A percentile compares a stretch with the other conserved stretches of the same genome.
Conservation (phyloP, 2,113 vertebrate genomes). For the Caloenas nicobarica region DNA sequence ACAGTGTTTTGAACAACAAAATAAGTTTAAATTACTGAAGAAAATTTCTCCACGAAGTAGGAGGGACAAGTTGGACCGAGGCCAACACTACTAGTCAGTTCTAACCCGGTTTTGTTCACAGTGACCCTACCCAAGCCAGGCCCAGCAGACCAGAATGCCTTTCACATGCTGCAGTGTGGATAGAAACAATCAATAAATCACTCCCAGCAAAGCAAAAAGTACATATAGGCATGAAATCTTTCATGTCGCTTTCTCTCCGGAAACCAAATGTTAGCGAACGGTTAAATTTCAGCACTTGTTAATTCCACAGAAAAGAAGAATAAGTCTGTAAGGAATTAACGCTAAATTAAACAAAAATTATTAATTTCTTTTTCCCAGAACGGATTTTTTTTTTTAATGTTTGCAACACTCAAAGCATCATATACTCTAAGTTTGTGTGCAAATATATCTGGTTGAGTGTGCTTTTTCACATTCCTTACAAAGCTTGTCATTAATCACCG, state of each 20-base stretch:
- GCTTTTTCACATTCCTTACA: not conserved
- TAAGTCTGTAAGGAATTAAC: not conserved
- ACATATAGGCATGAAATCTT: not conserved
- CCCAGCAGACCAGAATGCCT: not conserved
- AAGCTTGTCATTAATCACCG: not conserved
- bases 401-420: not conserved
- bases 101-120: not conserved
- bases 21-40: not conserved
- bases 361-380: not conserved
- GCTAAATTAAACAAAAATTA: not conserved
- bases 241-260: not conserved
- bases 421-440: not conserved
- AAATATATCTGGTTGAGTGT: accelerated
- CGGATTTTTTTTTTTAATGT: not conserved
- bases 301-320: not conserved
- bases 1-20: not conserved
- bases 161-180: not conserved
- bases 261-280: not conserved
- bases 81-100: not conserved
- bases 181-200: constrained; percentile 10
- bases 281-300: not conserved
- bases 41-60: not conserved
- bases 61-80: not conserved
- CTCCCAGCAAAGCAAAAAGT: not conserved
- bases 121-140: not conserved